These are phyloP conservation scores for Camelus bactrianus DNA, from an alignment of 2,113 vertebrate species.

Conservation along the genomic window DNA sequence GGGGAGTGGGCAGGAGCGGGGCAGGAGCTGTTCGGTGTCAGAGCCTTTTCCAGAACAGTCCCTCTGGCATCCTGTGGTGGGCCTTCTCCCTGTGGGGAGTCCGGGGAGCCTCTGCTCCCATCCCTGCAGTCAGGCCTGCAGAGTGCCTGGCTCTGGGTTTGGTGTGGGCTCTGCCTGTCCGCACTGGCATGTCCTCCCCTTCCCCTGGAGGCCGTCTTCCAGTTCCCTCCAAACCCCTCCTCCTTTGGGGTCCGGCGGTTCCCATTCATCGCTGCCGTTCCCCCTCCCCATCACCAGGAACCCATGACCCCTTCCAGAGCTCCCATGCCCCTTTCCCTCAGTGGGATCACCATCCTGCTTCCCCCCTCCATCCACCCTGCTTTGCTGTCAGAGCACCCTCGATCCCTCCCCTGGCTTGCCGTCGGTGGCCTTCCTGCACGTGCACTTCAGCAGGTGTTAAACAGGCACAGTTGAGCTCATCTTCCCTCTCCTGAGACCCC, in stretches of 20 bases:
- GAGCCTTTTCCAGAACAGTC: background rate
- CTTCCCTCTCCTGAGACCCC: background rate
- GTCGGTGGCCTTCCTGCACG: background rate
- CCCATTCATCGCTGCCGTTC: accelerated
- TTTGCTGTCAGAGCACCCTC: background rate
- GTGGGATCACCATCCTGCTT: background rate
- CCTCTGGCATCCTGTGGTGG: background rate
- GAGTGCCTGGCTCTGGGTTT: background rate
- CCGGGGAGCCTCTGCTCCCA: background rate
- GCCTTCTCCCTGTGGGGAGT: background rate
- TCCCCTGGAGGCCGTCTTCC: background rate
- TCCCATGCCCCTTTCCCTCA: background rate
- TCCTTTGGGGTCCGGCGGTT: accelerated
- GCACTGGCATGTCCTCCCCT: background rate
- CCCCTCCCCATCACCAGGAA: background rate
- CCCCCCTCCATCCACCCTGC: background rate
- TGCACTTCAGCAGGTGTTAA: background rate
- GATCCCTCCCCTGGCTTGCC: too few relatives aligned
- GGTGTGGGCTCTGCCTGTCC: background rate
- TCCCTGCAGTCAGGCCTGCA: background rate
- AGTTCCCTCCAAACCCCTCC: background rate
- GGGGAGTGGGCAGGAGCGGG: accelerated
- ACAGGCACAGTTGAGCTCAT: too few relatives aligned
- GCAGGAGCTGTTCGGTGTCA: accelerated
- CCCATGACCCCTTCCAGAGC: background rate